Percentiles rank a stretch among this genome's conserved stretches.
These are phyloP conservation scores for Leistus spinibarbis DNA, from an alignment of 2,888 invertebrate genomes.

Conservation along the genomic window DNA sequence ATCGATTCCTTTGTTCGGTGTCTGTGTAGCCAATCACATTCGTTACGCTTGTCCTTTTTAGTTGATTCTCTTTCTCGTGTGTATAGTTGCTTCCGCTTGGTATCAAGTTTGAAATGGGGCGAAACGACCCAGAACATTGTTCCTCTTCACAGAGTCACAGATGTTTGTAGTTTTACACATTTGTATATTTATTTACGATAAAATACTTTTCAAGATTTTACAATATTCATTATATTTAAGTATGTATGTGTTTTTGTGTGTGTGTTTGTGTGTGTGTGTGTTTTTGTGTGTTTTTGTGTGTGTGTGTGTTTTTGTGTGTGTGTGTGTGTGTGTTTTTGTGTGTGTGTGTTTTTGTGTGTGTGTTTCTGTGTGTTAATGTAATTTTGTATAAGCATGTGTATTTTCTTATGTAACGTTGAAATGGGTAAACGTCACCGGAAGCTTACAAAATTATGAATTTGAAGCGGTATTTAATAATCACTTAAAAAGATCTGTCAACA, in stretches of 20 bases:
- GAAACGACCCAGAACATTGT: background rate
- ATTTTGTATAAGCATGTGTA: background rate
- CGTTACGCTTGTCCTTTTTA: constrained; percentile 6
- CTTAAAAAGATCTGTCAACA: background rate
- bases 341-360: background rate
- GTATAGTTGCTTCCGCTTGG: background rate
- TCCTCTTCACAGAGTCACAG: background rate
- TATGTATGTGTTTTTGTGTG: background rate
- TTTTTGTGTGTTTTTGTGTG: too few relatives aligned
- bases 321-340: background rate
- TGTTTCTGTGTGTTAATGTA: background rate
- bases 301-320: too few relatives aligned
- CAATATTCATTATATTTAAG: background rate
- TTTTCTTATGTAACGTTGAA: background rate
- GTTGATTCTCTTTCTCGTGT: background rate
- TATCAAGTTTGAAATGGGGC: background rate
- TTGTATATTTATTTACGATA: background rate
- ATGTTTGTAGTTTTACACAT: background rate
- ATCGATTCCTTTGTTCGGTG: background rate
- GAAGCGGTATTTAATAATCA: background rate
- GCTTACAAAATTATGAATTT: constrained; percentile 4
- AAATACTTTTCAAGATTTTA: background rate
- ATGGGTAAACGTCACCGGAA: too few relatives aligned
- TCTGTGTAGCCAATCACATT: constrained; percentile 6
- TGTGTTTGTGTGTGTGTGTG: background rate